Evolutionary conservation across 64 coral and sea anemone species (phyloP), one percentile per base, ranked within the genome.

Genomic region (Actinia equina): DNA sequence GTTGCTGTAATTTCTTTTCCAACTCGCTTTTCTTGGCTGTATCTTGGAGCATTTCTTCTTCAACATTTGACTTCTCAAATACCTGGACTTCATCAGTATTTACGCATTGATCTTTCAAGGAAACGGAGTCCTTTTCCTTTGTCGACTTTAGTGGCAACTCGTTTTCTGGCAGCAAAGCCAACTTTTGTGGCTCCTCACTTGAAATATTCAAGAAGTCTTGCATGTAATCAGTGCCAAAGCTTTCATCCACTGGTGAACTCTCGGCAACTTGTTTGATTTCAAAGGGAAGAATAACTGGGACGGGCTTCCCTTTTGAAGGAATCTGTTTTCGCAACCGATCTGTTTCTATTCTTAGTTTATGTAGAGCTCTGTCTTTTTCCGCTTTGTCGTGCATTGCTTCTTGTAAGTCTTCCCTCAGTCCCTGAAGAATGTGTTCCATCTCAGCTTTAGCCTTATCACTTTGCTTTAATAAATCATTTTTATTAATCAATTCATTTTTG

Each of bases 341-440:
- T 58, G 87, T 79, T 80, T 97, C 88, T 13, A 91, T 79, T 60
- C 86, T 86, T 62, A 97, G 65, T 85, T 89, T 60, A 58, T 93
- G 91, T 15, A 93, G 52, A 53, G 92, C 86, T 80, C 86, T 43
- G 26, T 93, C 91, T 59, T 92, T 93, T 3, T 69, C 59, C 17
- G 71, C 58, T 80, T 93, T 97, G n/a, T 90, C 94, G n/a, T 91
- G 87, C 53, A 97, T 89, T 20, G 94, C 90, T 53, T 78, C 82
- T 25, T 97, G 88, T 1, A 97, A 49, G 85, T 97, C 94, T 84
- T 93, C 94, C 41, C 91, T 89, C 25, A 97, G 85, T 6, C 91
- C 87, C 43, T 83, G 81, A 17, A 97, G 88, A 59, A 97, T 97
- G 26, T 97, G 88, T 17, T 93, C 88, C 60, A 93, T 82, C 17